Evolutionary conservation across 1,140 invertebrate species (phyloP).

Genomic region (Zaprionus lachaisei): DNA sequence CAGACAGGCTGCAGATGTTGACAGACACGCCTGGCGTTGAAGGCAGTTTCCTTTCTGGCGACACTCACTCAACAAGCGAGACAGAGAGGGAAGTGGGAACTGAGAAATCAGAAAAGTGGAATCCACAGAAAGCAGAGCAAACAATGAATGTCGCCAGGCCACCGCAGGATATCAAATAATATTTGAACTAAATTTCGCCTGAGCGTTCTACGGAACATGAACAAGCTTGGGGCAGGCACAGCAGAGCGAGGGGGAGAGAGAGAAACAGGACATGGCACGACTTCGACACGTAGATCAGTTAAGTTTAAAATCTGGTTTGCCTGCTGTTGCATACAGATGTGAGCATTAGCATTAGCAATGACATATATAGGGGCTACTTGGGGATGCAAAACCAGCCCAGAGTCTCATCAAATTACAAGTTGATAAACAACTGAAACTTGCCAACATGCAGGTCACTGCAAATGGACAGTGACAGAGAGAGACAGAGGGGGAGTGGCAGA

Average conservation of each 20-base stretch:
- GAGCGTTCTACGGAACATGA: conserved; percentile 5
- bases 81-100: conserved; percentile 1
- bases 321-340: conserved; percentile 42
- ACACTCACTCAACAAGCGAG: background rate
- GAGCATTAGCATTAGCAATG: conserved; percentile 54
- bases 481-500: background rate
- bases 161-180: conserved; percentile 77
- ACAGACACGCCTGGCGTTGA: conserved; percentile 51
- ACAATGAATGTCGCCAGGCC: conserved; percentile 66
- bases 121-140: conserved; percentile 64
- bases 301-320: conserved; percentile 38
- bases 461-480: conserved; percentile 44
- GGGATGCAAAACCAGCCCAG: background rate
- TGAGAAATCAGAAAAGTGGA: conserved; percentile 62
- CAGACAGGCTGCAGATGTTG: conserved; percentile 53
- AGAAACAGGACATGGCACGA: background rate
- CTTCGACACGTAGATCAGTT: conserved; percentile 42
- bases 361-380: conserved; percentile 22
- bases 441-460: conserved; percentile 69
- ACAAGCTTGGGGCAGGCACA: conserved; percentile 4
- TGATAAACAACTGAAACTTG: conserved; percentile 50
- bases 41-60: conserved; percentile 38
- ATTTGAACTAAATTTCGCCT: conserved; percentile 66
- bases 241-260: background rate
- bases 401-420: conserved; percentile 68